phyloP scores from a whole-genome alignment of 2,113 vertebrate genomes.

The Castor canadensis region DNA sequence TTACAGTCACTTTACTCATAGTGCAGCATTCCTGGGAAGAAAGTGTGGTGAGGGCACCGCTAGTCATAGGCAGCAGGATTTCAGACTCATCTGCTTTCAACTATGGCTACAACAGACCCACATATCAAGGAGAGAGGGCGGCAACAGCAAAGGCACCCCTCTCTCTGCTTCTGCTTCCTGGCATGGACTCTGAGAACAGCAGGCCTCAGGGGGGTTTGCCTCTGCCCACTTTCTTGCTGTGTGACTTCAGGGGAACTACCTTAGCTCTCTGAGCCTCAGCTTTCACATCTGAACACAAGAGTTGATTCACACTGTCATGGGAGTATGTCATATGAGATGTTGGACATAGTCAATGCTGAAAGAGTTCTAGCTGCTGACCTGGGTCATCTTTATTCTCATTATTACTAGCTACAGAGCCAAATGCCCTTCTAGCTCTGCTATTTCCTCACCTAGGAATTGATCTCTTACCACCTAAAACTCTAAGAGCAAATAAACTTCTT shows the following conservation, averaged over 20 bases:
- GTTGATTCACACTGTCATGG: not conserved
- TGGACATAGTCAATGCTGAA: not conserved
- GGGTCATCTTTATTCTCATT: not conserved
- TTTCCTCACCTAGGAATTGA: not conserved
- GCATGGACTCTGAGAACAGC: not conserved
- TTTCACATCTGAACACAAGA: not conserved
- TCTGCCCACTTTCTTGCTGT: not conserved
- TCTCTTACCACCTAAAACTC: not conserved
- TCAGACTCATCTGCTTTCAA: not conserved
- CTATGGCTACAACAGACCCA: not conserved
- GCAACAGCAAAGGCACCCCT: not conserved
- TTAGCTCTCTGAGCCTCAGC: not conserved
- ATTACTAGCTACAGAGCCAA: not conserved
- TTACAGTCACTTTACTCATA: not conserved
- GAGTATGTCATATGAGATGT: not conserved
- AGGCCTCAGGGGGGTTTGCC: not conserved
- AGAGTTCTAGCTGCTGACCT: not conserved
- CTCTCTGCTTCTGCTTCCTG: not conserved
- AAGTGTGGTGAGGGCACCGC: not conserved
- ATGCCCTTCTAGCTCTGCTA: not conserved
- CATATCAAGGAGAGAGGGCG: no score
- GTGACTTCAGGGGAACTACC: not conserved
- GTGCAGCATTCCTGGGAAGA: not conserved
- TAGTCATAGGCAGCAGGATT: not conserved
- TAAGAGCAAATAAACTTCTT: not conserved